Percentiles rank a stretch among this genome's conserved stretches.
Evolutionary conservation across 2,113 vertebrate genomes (phyloP).

Genomic region (Aegotheles bennettii): DNA sequence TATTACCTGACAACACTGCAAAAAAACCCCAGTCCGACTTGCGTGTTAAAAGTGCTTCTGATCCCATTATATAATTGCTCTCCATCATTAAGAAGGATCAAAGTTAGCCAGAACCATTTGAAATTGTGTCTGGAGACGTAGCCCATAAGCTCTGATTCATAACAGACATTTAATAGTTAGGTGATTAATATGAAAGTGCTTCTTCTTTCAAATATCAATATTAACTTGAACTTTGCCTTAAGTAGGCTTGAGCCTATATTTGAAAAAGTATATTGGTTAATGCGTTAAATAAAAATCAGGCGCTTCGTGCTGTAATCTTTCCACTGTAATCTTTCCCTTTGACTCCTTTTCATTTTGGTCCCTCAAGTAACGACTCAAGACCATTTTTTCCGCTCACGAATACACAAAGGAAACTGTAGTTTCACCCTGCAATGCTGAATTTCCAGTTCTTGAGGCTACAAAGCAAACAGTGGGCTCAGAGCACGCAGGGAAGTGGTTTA

Average conservation of each 20-base stretch:
- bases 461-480: background rate
- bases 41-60: background rate
- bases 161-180: slow-evolving; percentile 45
- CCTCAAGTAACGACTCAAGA: background rate
- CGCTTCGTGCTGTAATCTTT: background rate
- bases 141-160: slow-evolving; percentile 32
- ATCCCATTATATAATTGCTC: slow-evolving; percentile 36
- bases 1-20: background rate
- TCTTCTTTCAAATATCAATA: slow-evolving; percentile 54
- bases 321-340: slow-evolving; percentile 2
- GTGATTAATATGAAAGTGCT: slow-evolving; percentile 56
- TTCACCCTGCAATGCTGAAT: background rate
- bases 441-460: background rate
- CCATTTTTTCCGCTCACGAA: background rate
- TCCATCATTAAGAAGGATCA: slow-evolving; percentile 34
- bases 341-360: background rate
- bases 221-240: slow-evolving; percentile 63
- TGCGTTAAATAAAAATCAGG: slow-evolving; percentile 40
- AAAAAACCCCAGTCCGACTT: background rate
- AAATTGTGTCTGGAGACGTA: slow-evolving; percentile 37
- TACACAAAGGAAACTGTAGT: background rate
- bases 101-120: slow-evolving; percentile 36
- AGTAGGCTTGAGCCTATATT: slow-evolving; percentile 32
- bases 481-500: background rate
- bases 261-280: slow-evolving; percentile 37